Conservation (phyloP, 2,113 vertebrate genomes). For the Hemibagrus wyckioides region DNA sequence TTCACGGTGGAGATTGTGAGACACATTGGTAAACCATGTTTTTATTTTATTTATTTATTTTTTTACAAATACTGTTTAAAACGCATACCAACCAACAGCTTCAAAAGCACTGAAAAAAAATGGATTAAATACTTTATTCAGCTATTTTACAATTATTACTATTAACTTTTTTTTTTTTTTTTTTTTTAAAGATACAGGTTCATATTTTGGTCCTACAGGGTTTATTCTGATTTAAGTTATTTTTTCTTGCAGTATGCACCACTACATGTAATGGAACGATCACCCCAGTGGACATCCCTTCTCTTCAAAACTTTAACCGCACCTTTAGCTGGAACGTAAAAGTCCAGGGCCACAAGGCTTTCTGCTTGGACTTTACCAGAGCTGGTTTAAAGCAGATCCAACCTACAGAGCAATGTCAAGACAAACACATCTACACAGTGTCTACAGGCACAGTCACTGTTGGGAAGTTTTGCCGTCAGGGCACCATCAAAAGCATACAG, state of each 20-base stretch:
- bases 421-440: constrained; percentile 75
- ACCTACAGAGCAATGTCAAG: constrained; percentile 71
- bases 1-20: constrained; percentile 62
- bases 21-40: constrained; percentile 58
- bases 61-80: neutral
- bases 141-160: neutral
- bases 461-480: constrained; percentile 81
- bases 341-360: constrained; percentile 60
- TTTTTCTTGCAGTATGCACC: constrained; percentile 70
- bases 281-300: constrained; percentile 59
- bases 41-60: neutral
- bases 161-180: too few relatives aligned
- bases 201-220: neutral
- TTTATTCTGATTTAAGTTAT: neutral
- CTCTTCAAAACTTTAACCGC: constrained; percentile 73
- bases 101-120: neutral
- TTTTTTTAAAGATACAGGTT: neutral
- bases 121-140: neutral
- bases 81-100: neutral
- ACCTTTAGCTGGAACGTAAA: constrained; percentile 82
- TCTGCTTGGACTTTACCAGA: constrained; percentile 75
- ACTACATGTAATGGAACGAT: constrained; percentile 73
- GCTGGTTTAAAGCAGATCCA: constrained; percentile 75
- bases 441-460: constrained; percentile 63
- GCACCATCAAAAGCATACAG: constrained; percentile 75